Percentiles rank a stretch among this genome's conserved stretches.
Evolutionary conservation across 2,797 vertebrate species (phyloP).

Genomic region (Prionace glauca): DNA sequence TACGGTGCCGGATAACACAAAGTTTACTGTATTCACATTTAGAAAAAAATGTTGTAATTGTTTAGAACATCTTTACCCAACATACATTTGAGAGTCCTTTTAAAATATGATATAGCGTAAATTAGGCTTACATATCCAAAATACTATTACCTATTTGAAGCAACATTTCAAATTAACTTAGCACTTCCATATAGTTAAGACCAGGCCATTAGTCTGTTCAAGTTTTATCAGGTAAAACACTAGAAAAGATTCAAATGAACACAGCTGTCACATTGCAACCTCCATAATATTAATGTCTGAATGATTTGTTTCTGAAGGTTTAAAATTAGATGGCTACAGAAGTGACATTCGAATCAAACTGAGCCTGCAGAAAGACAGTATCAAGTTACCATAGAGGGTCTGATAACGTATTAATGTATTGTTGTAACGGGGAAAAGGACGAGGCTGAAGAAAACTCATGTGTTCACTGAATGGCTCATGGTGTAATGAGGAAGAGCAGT

Average conservation of each 20-base stretch:
- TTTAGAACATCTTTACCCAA: not conserved
- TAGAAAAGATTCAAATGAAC: not conserved
- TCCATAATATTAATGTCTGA: not conserved
- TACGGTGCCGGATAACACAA: too few relatives aligned
- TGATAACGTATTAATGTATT: not conserved
- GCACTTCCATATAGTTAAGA: not conserved
- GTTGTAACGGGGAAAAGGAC: not conserved
- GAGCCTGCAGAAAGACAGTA: not conserved
- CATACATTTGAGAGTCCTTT: not conserved
- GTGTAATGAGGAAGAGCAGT: not conserved
- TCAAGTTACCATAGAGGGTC: not conserved
- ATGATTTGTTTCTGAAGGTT: not conserved
- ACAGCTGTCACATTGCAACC: not conserved
- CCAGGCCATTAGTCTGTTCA: not conserved
- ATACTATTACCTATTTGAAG: not conserved
- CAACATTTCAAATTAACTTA: constrained; percentile 20
- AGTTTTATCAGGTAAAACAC: not conserved
- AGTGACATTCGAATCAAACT: not conserved
- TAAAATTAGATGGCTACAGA: not conserved
- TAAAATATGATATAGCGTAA: not conserved
- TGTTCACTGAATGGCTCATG: not conserved
- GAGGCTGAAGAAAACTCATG: not conserved
- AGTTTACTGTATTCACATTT: not conserved
- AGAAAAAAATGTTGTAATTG: not conserved
- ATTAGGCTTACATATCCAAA: not conserved